These are phyloP conservation scores for Pristionchus maxplancki DNA, from an alignment of 2,888 invertebrate genomes.

Conservation along the genomic window DNA sequence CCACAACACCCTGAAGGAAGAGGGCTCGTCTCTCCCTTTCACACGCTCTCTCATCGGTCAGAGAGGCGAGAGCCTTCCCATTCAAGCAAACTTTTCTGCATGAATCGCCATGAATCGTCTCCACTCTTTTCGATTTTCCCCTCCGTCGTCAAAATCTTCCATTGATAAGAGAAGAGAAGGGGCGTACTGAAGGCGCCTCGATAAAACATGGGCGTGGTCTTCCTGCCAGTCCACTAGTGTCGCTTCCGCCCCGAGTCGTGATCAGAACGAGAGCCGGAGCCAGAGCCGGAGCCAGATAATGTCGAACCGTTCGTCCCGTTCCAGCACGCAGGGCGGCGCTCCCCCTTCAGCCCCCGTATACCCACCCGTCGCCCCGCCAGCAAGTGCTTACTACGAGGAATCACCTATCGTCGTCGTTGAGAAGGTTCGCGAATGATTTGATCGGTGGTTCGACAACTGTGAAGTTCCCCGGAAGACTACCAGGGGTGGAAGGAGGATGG, in stretches of 20 bases:
- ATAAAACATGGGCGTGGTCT: slow-evolving; percentile 28
- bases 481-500: too few relatives aligned
- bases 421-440: neutral
- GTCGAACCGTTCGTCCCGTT: slow-evolving; percentile 23
- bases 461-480: too few relatives aligned
- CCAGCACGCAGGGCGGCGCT: slow-evolving; percentile 19
- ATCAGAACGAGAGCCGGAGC: neutral
- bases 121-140: slow-evolving; percentile 4
- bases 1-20: neutral
- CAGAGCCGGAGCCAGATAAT: neutral
- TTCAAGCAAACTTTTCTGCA: neutral
- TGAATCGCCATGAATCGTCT: slow-evolving; percentile 30
- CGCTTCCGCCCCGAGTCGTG: neutral
- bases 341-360: neutral
- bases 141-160: slow-evolving; percentile 19
- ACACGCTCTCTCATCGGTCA: neutral
- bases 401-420: neutral
- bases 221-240: neutral
- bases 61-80: neutral
- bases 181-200: neutral
- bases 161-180: neutral
- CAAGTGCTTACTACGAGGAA: neutral
- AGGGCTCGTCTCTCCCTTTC: neutral
- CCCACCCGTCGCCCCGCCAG: neutral
- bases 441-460: too few relatives aligned